Base-by-base conservation (phyloP, 1,140 invertebrate species). In the Dendrolimus kikuchii region DNA sequence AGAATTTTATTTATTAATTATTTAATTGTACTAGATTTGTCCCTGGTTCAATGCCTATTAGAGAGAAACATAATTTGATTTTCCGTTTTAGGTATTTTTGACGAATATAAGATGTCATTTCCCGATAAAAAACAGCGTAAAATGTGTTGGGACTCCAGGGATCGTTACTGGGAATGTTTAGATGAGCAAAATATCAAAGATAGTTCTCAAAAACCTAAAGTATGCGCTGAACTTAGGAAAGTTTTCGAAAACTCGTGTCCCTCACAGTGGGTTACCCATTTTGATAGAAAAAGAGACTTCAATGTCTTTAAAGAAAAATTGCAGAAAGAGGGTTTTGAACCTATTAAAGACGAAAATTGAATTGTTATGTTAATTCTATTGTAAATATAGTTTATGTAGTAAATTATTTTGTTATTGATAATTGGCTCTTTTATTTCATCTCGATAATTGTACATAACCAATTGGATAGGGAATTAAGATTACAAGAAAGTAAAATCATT, bases 191-290 rank as follows among this genome's bases (percentile, higher is more conserved):
- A 86, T 60, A 67, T 87, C 51, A 82, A 87, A 76, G 86, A 88
- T 64, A 79, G 64, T 64, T 67, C 81, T 40, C 64, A 79, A 40
- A 73, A 68, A 49, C 87, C 89, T 6, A 88, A 88, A 60, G 89
- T 90, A 51, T 98, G 96, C 86, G 74, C 85, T 59, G 88, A 93
- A 72, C 83, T 94, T 61, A 91, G 95, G 55, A 91, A 93, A 86
- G 51, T 91, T 23, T 98, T 95, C 88, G 95, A 96, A 90, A 89
- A 90, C 49, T 91, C 90, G 9, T 98, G 96, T 80, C 93, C 95
- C n/a, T 78, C 90, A 8, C 92, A 94, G 81, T 98, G 96, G 96
- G 95, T 98, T 7, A 96, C 95, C 86, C 96, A 98, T 87, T 98
- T 98, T 87, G 95, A 98, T 88, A 90, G 95, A 71, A 96, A 96